Conservation (phyloP, 1,140 invertebrate genomes). For the Homarus americanus region DNA sequence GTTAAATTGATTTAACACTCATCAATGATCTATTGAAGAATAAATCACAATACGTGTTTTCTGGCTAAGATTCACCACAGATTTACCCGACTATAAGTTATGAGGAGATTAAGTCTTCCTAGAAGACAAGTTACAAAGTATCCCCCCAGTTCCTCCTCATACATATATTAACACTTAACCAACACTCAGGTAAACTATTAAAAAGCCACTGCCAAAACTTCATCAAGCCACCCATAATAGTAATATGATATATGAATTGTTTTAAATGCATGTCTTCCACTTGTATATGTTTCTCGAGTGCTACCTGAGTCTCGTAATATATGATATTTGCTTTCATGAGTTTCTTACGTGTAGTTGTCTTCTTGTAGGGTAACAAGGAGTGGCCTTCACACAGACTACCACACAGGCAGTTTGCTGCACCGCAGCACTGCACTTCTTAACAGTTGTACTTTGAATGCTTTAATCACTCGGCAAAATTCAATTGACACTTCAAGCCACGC, state of each 20-base stretch:
- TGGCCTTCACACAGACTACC: neutral
- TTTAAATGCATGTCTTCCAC: neutral
- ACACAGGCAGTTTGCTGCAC: neutral
- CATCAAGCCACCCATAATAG: neutral
- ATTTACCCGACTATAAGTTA: neutral
- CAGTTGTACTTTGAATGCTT: no score
- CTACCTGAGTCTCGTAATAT: neutral
- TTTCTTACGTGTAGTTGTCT: neutral
- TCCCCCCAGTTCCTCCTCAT: neutral
- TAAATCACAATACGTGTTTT: neutral
- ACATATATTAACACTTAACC: neutral
- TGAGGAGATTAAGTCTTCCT: conserved; percentile 25
- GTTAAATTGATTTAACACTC: neutral
- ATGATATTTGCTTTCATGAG: neutral
- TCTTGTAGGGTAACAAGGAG: neutral
- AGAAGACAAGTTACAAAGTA: conserved; percentile 16
- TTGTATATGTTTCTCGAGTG: neutral
- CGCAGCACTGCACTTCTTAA: no score
- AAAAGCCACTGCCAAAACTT: neutral
- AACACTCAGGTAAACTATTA: neutral
- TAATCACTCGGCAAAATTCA: no score
- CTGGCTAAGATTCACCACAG: neutral
- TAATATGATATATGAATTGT: neutral
- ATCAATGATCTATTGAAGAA: neutral
- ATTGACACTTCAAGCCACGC: neutral